A percentile compares a stretch with the other conserved stretches of the same genome.
Evolutionary conservation across 2,797 vertebrate species (phyloP).

Genomic region (Thaleichthys pacificus): DNA sequence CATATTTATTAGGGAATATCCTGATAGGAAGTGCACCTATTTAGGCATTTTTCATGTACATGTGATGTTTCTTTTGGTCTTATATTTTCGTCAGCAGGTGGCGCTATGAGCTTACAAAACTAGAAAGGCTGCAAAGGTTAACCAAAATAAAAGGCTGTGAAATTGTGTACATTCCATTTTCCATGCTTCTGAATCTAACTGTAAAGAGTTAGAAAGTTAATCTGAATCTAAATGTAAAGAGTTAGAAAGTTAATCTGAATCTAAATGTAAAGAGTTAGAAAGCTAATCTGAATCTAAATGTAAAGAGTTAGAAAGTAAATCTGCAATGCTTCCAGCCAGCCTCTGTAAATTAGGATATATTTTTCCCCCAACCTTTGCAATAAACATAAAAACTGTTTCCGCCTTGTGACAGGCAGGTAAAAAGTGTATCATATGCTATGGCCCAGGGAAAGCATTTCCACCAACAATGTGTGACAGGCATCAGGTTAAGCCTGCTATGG

Average conservation of each 20-base stretch:
- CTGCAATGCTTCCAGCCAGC: neutral
- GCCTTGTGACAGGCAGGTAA: neutral
- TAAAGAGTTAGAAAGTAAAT: neutral
- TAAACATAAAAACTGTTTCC: neutral
- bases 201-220: neutral
- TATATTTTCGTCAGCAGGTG: slow-evolving; percentile 59
- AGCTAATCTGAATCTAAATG: neutral
- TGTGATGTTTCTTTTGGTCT: slow-evolving; percentile 1
- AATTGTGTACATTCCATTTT: neutral
- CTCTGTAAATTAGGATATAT: neutral
- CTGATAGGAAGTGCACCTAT: neutral
- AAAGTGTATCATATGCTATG: neutral
- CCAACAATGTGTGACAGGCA: neutral
- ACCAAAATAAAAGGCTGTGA: neutral
- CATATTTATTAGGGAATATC: neutral
- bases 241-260: neutral
- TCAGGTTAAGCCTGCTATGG: neutral
- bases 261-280: neutral
- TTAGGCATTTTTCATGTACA: neutral
- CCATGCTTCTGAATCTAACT: neutral
- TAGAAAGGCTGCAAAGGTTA: neutral
- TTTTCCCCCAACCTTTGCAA: too few species aligned
- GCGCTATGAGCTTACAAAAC: slow-evolving; percentile 49
- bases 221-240: neutral
- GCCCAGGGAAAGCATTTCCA: neutral